A percentile compares a stretch with the other conserved stretches of the same genome.
phyloP scores from a whole-genome alignment of 2,888 invertebrate genomes.

The Drosophila differens region DNA sequence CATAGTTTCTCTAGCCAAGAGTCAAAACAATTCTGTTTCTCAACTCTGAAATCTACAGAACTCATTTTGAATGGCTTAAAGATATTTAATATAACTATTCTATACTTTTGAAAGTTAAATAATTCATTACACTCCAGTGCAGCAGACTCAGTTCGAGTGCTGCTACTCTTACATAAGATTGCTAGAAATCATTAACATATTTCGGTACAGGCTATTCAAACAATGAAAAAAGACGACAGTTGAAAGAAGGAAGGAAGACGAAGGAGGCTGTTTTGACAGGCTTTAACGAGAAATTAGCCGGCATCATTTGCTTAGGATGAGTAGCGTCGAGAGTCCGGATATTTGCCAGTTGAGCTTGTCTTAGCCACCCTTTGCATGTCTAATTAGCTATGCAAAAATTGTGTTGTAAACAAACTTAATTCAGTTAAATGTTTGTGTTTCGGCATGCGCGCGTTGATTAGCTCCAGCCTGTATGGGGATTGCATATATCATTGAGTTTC shows the following conservation, averaged over 20 bases:
- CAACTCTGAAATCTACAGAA: neutral
- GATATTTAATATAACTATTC: neutral
- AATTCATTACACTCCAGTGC: neutral
- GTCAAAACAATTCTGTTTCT: neutral
- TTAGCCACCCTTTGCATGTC: slow-evolving; percentile 37
- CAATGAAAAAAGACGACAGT: neutral
- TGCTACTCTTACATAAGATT: slow-evolving; percentile 5
- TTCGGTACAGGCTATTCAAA: slow-evolving; percentile 20
- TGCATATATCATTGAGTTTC: slow-evolving; percentile 49
- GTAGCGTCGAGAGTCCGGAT: slow-evolving; percentile 20
- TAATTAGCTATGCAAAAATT: slow-evolving; percentile 79
- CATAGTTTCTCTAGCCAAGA: neutral
- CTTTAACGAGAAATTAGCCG: slow-evolving; percentile 39
- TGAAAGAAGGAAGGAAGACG: neutral
- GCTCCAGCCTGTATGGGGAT: slow-evolving; percentile 36
- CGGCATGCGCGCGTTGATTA: slow-evolving; percentile 73
- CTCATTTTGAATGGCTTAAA: neutral
- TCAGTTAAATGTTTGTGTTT: slow-evolving; percentile 78
- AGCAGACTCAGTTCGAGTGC: neutral
- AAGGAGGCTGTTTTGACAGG: slow-evolving; percentile 5
- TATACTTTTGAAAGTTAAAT: neutral
- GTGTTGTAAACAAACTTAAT: slow-evolving; percentile 74
- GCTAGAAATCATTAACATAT: slow-evolving; percentile 23
- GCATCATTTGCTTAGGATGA: slow-evolving; percentile 44
- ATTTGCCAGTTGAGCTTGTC: slow-evolving; percentile 32